Base-by-base conservation (phyloP, 2,797 vertebrate genomes). In the Toxotes lorentzi region DNA sequence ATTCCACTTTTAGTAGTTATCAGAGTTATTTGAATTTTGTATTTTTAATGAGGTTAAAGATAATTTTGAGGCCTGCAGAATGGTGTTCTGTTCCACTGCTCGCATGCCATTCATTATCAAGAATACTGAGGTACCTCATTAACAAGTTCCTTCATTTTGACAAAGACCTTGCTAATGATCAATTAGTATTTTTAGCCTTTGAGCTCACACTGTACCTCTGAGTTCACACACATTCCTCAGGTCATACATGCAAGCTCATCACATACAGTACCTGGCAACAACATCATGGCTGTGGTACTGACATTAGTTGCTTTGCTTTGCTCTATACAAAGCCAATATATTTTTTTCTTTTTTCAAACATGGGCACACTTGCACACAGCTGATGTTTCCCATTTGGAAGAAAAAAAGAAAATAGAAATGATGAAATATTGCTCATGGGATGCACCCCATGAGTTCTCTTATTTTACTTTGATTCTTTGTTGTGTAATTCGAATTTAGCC, bases 401-500 rank as follows among this genome's bases (percentile, higher is more conserved):
- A 35, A 54, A 63, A 56, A 9, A n/a, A 4, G 12, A 23, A 70
- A 50, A 51, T 8, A 64, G 12, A 57, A 35, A 41, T 45, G 11
- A 69, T 1, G 4, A 13, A 23, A 13, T 21, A 17, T 30, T 38
- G 11, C 34, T 63, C 51, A 47, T 13, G 24, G 30, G 59, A 71
- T 12, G 13, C n/a, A 19, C 38, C 40, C 40, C 12, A 30, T 50
- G 53, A 24, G 4, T 47, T 47, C 11, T 8, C 64, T 77, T 59
- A 0, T 41, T 35, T 67, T 54, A 30, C 57, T 76, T 65, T 68
- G 35, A 67, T 70, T 79, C 57, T 73, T 73, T 79, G 47, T 54
- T 53, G 7, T 27, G 16, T 78, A 56, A 34, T 73, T 57, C 45
- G 56, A 62, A 76, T 75, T 34, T 40, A 62, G 2, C 14, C 57